Base-by-base conservation (phyloP, 2,888 invertebrate genomes). In the Drosophila dives region DNA sequence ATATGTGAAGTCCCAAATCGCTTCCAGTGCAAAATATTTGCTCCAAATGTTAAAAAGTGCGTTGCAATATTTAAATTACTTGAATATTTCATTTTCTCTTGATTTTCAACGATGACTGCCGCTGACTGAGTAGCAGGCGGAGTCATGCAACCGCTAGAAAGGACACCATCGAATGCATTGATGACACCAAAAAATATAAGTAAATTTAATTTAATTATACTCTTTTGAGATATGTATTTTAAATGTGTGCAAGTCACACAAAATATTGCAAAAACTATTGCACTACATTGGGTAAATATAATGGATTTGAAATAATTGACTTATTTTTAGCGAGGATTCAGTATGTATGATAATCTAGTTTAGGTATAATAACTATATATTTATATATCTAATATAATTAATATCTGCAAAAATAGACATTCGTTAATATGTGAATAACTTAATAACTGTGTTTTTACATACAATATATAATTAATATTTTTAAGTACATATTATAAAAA, bases 41-140 rank as follows among this genome's bases (percentile, higher is more conserved):
- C 38, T 6, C 68, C 70, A 10, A 80, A 89, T 4, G 86, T 50
- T n/a, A 69, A 64, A 48, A 80, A 86, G 17, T 74, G 45, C 26
- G 77, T 38, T 58, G 78, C 12, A 1, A 78, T 8, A 17, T 83
- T 79, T 1, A 29, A 20, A 26, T 89, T 75, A 23, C 29, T 29
- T 26, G 5, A 26, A 26, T 26, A 26, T 26, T 29, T 29, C 0
- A 29, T 5, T 29, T 29, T 29, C 29, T 29, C 29, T 29, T 6
- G 29, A 29, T 29, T 29, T 29, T 29, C 1, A 29, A 29, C 29
- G 29, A 29, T 29, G 29, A 29, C 29, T 29, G 29, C 29, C 29
- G 29, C 29, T 29, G 29, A 29, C 6, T 29, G 6, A 29, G 29
- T 6, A 29, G 5, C 29, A 29, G 29, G 6, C 29, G 29, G 29